phyloP scores from a whole-genome alignment of 37 sponge, comb jelly and placozoan species.

The Axinella damicornis region DNA sequence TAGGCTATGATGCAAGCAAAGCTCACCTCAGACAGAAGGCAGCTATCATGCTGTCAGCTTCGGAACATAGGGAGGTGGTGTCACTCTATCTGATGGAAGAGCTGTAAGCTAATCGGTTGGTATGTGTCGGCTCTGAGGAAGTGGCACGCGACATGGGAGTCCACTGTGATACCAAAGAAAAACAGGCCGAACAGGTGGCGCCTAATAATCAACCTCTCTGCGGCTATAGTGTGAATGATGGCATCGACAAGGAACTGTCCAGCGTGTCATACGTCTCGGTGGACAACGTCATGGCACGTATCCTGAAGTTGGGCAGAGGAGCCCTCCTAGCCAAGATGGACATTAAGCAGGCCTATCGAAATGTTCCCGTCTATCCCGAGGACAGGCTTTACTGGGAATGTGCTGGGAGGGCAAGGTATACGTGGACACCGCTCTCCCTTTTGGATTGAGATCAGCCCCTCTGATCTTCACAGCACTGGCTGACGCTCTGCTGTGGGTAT shows the following conservation, averaged over 20 bases:
- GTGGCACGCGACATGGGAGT: background rate
- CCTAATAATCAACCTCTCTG: conserved; percentile 7
- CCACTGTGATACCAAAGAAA: conserved; percentile 2
- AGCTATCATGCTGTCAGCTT: conserved; percentile 1
- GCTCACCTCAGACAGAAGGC: too few relatives aligned
- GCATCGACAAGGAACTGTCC: background rate
- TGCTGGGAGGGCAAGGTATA: background rate
- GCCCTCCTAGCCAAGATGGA: conserved; percentile 8
- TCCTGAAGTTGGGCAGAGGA: background rate
- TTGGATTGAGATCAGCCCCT: conserved; percentile 19
- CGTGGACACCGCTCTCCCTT: conserved; percentile 21
- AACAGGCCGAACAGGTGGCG: background rate
- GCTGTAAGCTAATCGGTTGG: background rate
- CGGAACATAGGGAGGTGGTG: background rate
- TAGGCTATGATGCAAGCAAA: too few relatives aligned
- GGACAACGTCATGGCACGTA: background rate
- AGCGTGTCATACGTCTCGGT: background rate
- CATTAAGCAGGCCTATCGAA: background rate
- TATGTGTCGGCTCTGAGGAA: background rate
- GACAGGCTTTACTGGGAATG: conserved; percentile 7
- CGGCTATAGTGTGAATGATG: conserved; percentile 1
- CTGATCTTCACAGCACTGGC: background rate
- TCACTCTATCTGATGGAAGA: background rate
- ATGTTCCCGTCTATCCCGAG: conserved; percentile 14
- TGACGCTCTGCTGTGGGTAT: background rate